Conservation (phyloP, 2,797 vertebrate genomes). For the Enteromius treurensis region DNA sequence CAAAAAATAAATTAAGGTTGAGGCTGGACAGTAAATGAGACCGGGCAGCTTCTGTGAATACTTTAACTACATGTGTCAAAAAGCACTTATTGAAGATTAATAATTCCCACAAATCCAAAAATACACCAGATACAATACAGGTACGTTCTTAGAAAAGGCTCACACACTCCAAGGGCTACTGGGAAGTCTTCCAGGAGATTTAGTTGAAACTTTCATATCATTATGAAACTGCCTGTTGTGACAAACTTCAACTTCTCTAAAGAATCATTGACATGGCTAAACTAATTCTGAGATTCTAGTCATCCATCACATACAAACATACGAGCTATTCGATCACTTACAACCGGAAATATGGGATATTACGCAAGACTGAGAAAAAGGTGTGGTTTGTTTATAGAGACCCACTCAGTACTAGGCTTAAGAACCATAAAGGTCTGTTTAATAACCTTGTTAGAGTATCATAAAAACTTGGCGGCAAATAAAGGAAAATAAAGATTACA, state of each 20-base stretch:
- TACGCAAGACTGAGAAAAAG: neutral
- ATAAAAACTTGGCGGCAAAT: neutral
- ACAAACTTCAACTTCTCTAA: conserved; percentile 25
- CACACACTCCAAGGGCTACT: neutral
- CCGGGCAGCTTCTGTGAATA: neutral
- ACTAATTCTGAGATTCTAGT: conserved; percentile 11
- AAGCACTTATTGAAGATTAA: neutral
- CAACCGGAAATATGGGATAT: neutral
- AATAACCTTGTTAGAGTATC: neutral
- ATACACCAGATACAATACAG: neutral
- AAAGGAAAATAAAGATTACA: neutral
- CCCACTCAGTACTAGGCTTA: neutral
- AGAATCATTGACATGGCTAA: neutral
- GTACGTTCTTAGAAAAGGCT: neutral
- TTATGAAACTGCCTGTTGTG: conserved; percentile 4
- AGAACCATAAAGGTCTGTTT: neutral
- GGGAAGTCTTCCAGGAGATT: neutral
- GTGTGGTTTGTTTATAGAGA: neutral
- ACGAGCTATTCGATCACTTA: neutral
- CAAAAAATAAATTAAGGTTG: neutral
- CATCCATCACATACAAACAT: neutral
- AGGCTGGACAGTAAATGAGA: neutral
- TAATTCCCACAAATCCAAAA: neutral
- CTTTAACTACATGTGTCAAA: neutral
- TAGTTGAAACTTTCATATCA: neutral